These are phyloP conservation scores for Sardina pilchardus DNA, from an alignment of 2,113 vertebrate species.

Conservation along the genomic window DNA sequence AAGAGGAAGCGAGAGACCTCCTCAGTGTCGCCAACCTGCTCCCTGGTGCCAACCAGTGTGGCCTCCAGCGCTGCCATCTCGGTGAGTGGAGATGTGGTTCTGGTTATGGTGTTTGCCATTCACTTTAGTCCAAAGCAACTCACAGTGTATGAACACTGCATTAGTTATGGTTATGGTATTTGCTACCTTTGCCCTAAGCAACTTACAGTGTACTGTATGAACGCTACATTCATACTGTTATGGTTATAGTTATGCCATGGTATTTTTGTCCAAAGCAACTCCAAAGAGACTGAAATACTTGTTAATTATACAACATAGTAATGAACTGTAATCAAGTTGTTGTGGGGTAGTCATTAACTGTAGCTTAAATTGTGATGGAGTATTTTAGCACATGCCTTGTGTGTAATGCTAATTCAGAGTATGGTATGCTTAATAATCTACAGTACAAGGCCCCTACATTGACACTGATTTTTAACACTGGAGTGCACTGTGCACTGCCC, in stretches of 20 bases:
- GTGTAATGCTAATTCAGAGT: too few relatives aligned
- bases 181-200: too few relatives aligned
- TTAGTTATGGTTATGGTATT: neutral
- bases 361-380: too few relatives aligned
- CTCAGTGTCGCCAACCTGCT: slow-evolving; percentile 55
- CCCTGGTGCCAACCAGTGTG: slow-evolving; percentile 38
- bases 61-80: slow-evolving; percentile 32
- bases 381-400: neutral
- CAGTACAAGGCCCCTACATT: too few relatives aligned
- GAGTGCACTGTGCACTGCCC: too few relatives aligned
- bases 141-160: neutral
- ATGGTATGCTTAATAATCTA: too few relatives aligned
- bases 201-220: neutral
- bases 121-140: too few relatives aligned
- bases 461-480: too few relatives aligned
- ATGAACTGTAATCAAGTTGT: neutral
- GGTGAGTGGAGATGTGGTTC: slow-evolving; percentile 34
- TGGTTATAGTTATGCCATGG: neutral
- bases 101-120: too few relatives aligned
- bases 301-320: neutral
- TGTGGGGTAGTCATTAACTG: too few relatives aligned
- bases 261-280: too few relatives aligned
- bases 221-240: too few relatives aligned
- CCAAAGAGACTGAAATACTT: neutral
- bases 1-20: slow-evolving; percentile 79